phyloP scores from a whole-genome alignment of 2,113 vertebrate species.

The Dolichallabes microphthalmus region DNA sequence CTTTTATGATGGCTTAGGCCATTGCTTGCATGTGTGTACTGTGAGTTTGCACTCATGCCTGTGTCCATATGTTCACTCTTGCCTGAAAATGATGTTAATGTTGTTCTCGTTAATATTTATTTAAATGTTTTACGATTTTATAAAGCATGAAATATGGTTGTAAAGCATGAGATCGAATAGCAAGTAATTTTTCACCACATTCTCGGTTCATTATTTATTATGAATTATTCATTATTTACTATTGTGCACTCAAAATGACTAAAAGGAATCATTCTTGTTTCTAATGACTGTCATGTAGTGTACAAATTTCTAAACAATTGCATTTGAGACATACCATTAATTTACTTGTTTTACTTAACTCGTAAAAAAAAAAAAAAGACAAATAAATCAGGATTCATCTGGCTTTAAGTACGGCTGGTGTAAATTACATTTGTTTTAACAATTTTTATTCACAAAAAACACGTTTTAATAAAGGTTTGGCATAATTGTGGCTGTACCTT shows the following conservation, averaged over 20 bases:
- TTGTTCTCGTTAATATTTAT: not conserved
- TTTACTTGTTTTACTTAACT: not conserved
- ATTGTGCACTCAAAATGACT: not conserved
- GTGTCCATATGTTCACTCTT: not conserved
- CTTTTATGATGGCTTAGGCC: not conserved
- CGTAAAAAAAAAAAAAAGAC: not conserved
- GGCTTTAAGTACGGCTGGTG: not conserved
- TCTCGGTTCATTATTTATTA: not conserved
- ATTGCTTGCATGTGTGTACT: not conserved
- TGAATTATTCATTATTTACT: not conserved
- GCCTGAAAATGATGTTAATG: not conserved
- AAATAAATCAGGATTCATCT: not conserved
- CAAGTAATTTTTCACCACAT: not conserved
- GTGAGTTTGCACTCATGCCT: not conserved
- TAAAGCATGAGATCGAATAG: not conserved
- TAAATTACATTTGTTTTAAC: not conserved
- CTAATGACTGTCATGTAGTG: not conserved
- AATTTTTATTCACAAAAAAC: conserved; percentile 5
- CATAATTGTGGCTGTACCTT: conserved; percentile 1
- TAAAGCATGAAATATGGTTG: not conserved
- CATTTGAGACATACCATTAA: not conserved
- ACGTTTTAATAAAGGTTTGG: conserved; percentile 13
- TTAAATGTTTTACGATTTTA: not conserved
- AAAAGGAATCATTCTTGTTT: not conserved
- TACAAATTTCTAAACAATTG: not conserved